Conservation (phyloP, 2,797 vertebrate genomes). For the Tauraco hartlaubi region DNA sequence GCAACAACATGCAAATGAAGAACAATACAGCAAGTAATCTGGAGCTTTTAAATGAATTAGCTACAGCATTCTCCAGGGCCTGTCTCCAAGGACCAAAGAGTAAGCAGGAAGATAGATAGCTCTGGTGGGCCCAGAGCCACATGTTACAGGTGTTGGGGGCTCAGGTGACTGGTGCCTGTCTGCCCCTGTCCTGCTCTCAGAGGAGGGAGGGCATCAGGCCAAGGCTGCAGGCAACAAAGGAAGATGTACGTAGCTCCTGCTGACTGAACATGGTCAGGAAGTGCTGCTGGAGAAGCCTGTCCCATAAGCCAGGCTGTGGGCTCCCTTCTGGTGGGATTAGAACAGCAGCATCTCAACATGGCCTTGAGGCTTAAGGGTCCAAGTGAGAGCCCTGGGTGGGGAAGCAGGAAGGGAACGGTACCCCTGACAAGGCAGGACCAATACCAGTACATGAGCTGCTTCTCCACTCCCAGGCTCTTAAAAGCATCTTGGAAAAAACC, state of each 20-base stretch:
- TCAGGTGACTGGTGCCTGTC: neutral
- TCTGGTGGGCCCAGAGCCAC: neutral
- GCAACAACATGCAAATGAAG: conserved; percentile 47
- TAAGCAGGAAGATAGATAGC: neutral
- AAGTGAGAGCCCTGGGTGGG: neutral
- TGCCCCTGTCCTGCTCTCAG: neutral
- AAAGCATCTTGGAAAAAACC: neutral
- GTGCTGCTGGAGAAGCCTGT: neutral
- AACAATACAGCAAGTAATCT: conserved; percentile 4
- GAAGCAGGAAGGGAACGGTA: neutral
- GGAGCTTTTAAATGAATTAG: conserved; percentile 10
- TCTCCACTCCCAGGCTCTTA: neutral
- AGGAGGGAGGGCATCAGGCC: neutral
- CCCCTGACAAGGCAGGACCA: neutral
- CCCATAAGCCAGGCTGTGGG: neutral
- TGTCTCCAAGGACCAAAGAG: neutral
- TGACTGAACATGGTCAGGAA: neutral
- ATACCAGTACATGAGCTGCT: neutral
- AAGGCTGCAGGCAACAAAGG: neutral
- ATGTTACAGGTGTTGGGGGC: neutral
- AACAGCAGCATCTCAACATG: neutral
- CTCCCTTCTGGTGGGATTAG: neutral
- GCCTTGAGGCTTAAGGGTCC: neutral
- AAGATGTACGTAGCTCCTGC: neutral
- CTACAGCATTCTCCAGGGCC: neutral